Evolutionary conservation across 2,113 vertebrate species (phyloP).

Genomic region (Corydoras maculifer): DNA sequence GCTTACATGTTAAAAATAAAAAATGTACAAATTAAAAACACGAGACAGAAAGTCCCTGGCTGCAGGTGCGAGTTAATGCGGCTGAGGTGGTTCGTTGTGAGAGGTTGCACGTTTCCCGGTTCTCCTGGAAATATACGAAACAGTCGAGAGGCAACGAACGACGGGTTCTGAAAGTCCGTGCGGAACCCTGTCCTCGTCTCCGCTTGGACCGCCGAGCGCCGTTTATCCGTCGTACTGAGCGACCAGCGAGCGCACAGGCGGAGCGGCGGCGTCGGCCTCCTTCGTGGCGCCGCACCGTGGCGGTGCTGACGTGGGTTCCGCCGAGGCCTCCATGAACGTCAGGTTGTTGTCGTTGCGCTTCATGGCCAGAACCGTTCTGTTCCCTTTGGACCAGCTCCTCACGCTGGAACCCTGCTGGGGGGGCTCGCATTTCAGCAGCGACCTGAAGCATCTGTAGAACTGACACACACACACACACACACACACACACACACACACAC

Average conservation of each 20-base stretch:
- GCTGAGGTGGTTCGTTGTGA: too few species aligned
- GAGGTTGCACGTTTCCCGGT: too few species aligned
- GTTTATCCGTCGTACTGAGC: conserved; percentile 43
- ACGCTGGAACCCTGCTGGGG: conserved; percentile 47
- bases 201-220: not conserved
- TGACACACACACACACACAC: conserved; percentile 38
- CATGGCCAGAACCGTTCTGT: conserved; percentile 37
- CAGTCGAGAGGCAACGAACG: not conserved
- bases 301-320: conserved; percentile 31
- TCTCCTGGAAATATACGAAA: not conserved
- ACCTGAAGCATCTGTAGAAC: conserved; percentile 76
- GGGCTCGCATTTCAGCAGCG: conserved; percentile 57
- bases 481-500: not conserved
- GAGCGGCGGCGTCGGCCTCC: conserved; percentile 29
- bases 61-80: too few species aligned
- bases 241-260: conserved; percentile 47
- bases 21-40: too few species aligned
- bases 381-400: conserved; percentile 59
- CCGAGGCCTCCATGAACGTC: conserved; percentile 55
- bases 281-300: conserved; percentile 20
- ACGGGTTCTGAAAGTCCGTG: not conserved
- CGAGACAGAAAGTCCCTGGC: too few species aligned
- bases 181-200: not conserved
- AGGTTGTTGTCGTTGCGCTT: conserved; percentile 41
- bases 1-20: too few species aligned